phyloP scores from a whole-genome alignment of 2,888 invertebrate species.

The Cryptophagus acutangulus region DNA sequence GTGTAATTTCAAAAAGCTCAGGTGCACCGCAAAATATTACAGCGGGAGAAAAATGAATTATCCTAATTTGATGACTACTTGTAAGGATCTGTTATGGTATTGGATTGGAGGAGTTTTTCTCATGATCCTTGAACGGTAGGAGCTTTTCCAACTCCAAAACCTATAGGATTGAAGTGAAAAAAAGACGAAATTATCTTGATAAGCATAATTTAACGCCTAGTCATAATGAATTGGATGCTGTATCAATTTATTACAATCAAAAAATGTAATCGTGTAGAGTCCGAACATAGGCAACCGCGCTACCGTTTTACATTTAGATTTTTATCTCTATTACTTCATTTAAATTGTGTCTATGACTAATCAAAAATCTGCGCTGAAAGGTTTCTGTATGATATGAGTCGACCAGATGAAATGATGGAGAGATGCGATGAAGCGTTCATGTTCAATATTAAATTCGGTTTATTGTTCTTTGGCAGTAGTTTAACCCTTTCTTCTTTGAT shows the following conservation, averaged over 20 bases:
- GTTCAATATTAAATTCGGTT: conserved; percentile 16
- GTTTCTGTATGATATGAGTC: conserved; percentile 34
- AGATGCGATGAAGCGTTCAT: conserved; percentile 4
- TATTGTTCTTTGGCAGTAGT: conserved; percentile 33
- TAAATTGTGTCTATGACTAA: conserved; percentile 51
- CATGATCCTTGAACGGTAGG: too few species aligned
- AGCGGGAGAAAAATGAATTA: too few species aligned
- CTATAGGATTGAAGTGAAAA: conserved; percentile 12
- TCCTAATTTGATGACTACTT: too few species aligned
- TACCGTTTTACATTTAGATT: conserved; percentile 50
- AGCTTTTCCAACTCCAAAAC: too few species aligned
- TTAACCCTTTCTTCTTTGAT: conserved; percentile 49
- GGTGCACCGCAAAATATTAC: too few species aligned
- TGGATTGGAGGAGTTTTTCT: too few species aligned
- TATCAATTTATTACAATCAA: conserved; percentile 48
- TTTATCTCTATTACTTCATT: conserved; percentile 48
- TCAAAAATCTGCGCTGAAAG: conserved; percentile 49
- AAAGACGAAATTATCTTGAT: conserved; percentile 32
- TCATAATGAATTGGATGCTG: conserved; percentile 42
- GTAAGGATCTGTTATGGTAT: too few species aligned
- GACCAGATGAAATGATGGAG: conserved; percentile 25
- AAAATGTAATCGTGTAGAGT: conserved; percentile 42
- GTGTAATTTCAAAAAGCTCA: too few species aligned
- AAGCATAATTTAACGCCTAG: conserved; percentile 41
- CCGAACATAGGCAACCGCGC: conserved; percentile 35